These are phyloP conservation scores for Coelinius sp. DNA, from an alignment of 2,888 invertebrate species.

Conservation along the genomic window DNA sequence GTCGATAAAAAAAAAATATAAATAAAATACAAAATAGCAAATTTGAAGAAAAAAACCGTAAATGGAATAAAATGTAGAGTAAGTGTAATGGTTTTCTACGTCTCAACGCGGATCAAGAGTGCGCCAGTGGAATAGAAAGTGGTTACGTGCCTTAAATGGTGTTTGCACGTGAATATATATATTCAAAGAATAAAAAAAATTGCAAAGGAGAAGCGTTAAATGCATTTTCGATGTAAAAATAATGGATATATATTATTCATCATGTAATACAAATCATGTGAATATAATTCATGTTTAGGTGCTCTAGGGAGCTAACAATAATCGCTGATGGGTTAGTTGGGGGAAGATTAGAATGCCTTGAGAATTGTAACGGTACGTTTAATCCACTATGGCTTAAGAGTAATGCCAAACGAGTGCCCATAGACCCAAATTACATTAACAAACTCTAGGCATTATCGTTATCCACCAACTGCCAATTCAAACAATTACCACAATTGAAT, in stretches of 20 bases:
- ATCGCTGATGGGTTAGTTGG: neutral
- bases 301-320: neutral
- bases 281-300: conserved; percentile 4
- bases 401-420: neutral
- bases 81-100: conserved; percentile 48
- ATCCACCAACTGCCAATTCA: conserved; percentile 19
- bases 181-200: neutral
- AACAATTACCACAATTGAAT: conserved; percentile 7
- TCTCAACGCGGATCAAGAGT: conserved; percentile 47
- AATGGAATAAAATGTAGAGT: conserved; percentile 26
- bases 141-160: conserved; percentile 51
- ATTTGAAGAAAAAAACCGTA: neutral
- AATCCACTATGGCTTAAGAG: conserved; percentile 9
- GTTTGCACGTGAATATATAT: conserved; percentile 31
- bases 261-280: neutral
- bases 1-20: neutral
- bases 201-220: conserved; percentile 26
- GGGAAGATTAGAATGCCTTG: neutral
- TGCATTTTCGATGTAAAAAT: conserved; percentile 4
- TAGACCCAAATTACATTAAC: conserved; percentile 24
- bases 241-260: conserved; percentile 20
- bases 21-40: neutral
- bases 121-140: conserved; percentile 52
- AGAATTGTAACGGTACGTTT: conserved; percentile 17
- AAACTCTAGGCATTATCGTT: conserved; percentile 31